A percentile compares a stretch with the other conserved stretches of the same genome.
Evolutionary conservation across 2,888 invertebrate species (phyloP).

Genomic region (Rhagonycha lutea): DNA sequence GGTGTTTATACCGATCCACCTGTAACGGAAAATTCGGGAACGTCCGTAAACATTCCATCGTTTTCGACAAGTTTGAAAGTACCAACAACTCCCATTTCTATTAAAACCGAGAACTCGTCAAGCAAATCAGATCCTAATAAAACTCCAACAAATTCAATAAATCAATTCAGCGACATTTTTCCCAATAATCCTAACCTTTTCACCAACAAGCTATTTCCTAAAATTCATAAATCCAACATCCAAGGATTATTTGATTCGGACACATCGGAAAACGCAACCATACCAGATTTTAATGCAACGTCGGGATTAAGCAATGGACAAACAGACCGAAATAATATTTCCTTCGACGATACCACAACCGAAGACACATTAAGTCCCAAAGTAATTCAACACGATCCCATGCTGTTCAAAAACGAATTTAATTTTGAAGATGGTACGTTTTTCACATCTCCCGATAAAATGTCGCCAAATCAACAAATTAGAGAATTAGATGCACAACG

Average conservation of each 20-base stretch:
- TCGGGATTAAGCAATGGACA: conserved; percentile 43
- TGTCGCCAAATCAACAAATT: conserved; percentile 53
- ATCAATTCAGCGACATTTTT: conserved; percentile 70
- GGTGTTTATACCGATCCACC: conserved; percentile 72
- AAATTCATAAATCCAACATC: conserved; percentile 47
- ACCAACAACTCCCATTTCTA: conserved; percentile 37
- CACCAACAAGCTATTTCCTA: conserved; percentile 72
- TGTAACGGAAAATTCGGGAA: conserved; percentile 31
- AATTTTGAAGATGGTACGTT: conserved; percentile 41
- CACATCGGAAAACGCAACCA: conserved; percentile 37
- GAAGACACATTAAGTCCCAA: conserved; percentile 50
- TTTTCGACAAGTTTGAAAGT: conserved; percentile 48
- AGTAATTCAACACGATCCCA: conserved; percentile 49
- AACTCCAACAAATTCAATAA: conserved; percentile 38
- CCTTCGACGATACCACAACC: conserved; percentile 39
- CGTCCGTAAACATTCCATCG: conserved; percentile 47
- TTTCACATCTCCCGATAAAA: conserved; percentile 48
- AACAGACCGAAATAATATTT: conserved; percentile 41
- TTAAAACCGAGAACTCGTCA: conserved; percentile 14
- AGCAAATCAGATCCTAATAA: conserved; percentile 38
- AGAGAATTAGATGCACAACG: conserved; percentile 76
- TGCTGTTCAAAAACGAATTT: conserved; percentile 50
- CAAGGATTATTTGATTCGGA: conserved; percentile 42
- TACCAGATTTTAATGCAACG: conserved; percentile 36
- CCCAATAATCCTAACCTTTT: conserved; percentile 64